Conservation (phyloP, 1,140 invertebrate species). For the Lepidurus apus region DNA sequence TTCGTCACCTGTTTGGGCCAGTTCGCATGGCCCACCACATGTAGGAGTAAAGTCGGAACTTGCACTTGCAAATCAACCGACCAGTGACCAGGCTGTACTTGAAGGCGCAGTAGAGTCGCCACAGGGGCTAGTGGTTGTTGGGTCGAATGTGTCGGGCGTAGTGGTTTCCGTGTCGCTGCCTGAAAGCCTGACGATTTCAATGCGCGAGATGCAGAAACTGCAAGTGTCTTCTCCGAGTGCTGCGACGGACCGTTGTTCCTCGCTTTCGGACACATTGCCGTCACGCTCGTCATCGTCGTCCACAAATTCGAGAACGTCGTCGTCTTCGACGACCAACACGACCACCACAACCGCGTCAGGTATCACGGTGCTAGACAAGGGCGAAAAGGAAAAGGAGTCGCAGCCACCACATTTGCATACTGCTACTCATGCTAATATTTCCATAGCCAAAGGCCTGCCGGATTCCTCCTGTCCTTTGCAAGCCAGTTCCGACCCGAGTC, state of each 20-base stretch:
- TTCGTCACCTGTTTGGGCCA: not conserved
- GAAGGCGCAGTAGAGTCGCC: not conserved
- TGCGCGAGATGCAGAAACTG: constrained; percentile 17
- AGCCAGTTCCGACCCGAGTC: constrained; percentile 20
- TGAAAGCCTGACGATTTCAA: not conserved
- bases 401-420: not conserved
- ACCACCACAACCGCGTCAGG: not conserved
- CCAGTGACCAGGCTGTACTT: not conserved
- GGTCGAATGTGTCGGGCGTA: constrained; percentile 23
- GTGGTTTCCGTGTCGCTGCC: not conserved
- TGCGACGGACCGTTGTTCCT: not conserved
- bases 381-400: not conserved
- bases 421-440: constrained; percentile 15
- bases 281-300: not conserved
- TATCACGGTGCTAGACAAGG: not conserved
- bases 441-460: constrained; percentile 16
- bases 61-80: not conserved
- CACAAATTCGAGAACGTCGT: not conserved
- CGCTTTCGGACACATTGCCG: not conserved
- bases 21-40: not conserved
- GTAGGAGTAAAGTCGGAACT: not conserved
- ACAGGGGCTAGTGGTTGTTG: not conserved
- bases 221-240: not conserved
- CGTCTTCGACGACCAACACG: not conserved
- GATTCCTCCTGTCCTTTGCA: not conserved